Base-by-base conservation (phyloP, 2,113 vertebrate genomes). In the Cavia aperea region DNA sequence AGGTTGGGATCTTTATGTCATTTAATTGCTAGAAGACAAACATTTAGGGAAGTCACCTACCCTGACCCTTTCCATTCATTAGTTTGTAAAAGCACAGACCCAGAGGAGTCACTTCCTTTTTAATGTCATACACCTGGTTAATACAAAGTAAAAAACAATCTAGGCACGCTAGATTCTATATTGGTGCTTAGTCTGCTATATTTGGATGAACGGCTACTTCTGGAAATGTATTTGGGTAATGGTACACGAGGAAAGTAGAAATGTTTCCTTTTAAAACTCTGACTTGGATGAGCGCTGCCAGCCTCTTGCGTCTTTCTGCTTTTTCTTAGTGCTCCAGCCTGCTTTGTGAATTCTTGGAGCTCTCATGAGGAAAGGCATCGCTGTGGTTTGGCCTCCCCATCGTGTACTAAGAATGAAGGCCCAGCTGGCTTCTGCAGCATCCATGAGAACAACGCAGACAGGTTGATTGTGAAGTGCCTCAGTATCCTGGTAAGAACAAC, bases 191-290 rank as follows among this genome's bases (percentile, higher is more conserved):
- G 43, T 49, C 54, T 72, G 82, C 39, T 66, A 72, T 29, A 4
- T 77, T 68, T 51, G 56, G 58, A 58, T 58, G 75, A 60, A 88
- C n/a, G n/a, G 15, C n/a, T 79, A 16, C 58, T 90, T 85, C 39
- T 72, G 81, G 72, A 94, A 92, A 62, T 43, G 7, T 33, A 68
- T 66, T 70, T 62, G 72, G 86, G 7, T 79, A 68, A 81, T 12
- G 56, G 4, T 43, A 36, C 81, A 31, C 19, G 46, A 36, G 29
- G n/a, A 46, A 82, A 88, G 43, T 75, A 56, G 51, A 54, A 63
- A 86, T 39, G 33, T 60, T 94, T 92, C 39, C 81, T 95, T 84
- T 94, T 23, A 81, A 86, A 94, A 60, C 91, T 89, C 51, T 60
- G 8, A 79, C 51, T 75, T 51, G 33, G 72, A 49, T 15, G 3